Conservation (phyloP, 2,113 vertebrate species). For the Callionymus lyra region DNA sequence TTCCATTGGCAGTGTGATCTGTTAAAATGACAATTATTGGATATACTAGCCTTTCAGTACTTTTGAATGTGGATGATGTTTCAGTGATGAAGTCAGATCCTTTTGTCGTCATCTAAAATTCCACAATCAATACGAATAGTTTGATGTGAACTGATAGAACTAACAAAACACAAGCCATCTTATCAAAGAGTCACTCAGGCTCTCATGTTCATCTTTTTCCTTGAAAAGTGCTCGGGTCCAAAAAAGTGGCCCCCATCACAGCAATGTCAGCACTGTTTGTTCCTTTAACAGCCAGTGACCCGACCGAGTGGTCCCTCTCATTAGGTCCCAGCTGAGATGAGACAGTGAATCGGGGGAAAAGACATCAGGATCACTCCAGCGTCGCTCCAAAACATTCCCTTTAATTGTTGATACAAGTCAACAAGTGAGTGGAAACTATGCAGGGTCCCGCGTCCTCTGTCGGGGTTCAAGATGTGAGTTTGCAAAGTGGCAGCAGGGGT, state of each 20-base stretch:
- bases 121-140: no score
- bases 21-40: no score
- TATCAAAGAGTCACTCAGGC: slow-evolving; percentile 7
- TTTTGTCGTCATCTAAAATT: no score
- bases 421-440: slow-evolving; percentile 67
- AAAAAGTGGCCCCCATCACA: slow-evolving; percentile 24
- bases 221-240: slow-evolving; percentile 5
- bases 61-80: no score
- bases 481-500: slow-evolving; percentile 19
- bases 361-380: slow-evolving; percentile 44
- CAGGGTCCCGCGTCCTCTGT: slow-evolving; percentile 42
- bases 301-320: slow-evolving; percentile 45
- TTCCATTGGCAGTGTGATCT: no score
- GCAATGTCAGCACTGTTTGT: slow-evolving; percentile 33
- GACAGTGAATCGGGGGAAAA: slow-evolving; percentile 31
- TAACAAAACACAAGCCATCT: no score
- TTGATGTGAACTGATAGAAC: no score
- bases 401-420: slow-evolving; percentile 64
- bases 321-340: slow-evolving; percentile 51
- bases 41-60: no score
- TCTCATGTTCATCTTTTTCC: slow-evolving; percentile 6
- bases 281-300: slow-evolving; percentile 30
- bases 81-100: no score
- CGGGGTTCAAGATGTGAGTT: slow-evolving; percentile 12
- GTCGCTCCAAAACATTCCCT: slow-evolving; percentile 48